phyloP scores from a whole-genome alignment of 2,888 invertebrate species.

The Bimastos eiseni region DNA sequence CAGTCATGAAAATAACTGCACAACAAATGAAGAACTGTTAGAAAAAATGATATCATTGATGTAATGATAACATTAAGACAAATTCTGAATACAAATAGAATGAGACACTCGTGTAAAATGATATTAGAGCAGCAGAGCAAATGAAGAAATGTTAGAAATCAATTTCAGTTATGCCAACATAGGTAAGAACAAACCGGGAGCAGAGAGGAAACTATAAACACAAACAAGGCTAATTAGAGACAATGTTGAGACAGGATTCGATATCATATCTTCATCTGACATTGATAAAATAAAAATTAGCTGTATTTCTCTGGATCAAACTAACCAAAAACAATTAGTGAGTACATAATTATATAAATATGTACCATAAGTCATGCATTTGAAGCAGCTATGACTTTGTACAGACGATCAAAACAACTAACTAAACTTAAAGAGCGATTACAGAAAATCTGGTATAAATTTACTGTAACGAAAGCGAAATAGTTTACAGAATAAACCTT shows the following conservation, averaged over 20 bases:
- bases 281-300: not conserved
- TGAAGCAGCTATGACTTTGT: not conserved
- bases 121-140: not conserved
- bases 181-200: too few relatives aligned
- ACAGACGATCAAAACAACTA: not conserved
- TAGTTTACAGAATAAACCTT: slow-evolving; percentile 1
- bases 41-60: not conserved
- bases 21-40: not conserved
- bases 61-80: not conserved
- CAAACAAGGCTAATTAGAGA: too few relatives aligned
- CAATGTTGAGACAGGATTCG: too few relatives aligned
- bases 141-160: not conserved
- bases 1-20: not conserved
- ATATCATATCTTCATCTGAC: too few relatives aligned
- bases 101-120: too few relatives aligned
- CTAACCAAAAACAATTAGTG: not conserved
- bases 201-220: not conserved
- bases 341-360: not conserved
- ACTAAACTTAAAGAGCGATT: not conserved
- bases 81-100: not conserved
- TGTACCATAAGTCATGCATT: not conserved
- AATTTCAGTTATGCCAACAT: not conserved
- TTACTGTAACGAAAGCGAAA: not conserved
- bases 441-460: not conserved
- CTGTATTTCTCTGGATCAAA: not conserved